These are phyloP conservation scores for Drosophila orena DNA, from an alignment of 1,140 invertebrate species.

Conservation along the genomic window DNA sequence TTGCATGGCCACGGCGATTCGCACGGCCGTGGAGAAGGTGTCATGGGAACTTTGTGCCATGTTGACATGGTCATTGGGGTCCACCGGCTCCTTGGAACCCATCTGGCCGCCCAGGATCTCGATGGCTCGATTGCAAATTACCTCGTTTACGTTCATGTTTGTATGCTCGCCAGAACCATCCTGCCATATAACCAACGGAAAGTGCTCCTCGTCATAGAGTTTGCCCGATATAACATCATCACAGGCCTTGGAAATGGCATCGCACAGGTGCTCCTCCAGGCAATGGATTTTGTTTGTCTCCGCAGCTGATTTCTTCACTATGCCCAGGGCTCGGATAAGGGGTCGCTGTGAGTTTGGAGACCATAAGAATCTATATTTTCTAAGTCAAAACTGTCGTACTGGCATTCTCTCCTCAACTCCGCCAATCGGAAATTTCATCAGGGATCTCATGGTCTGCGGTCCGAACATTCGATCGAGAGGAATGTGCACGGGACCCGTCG, in stretches of 20 bases:
- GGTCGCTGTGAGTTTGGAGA: slow-evolving; percentile 87
- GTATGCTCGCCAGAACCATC: slow-evolving; percentile 99
- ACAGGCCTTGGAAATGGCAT: slow-evolving; percentile 95
- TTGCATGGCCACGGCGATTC: slow-evolving; percentile 97
- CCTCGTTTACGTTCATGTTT: slow-evolving; percentile 99
- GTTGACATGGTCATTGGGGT: slow-evolving; percentile 99
- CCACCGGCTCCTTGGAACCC: slow-evolving; percentile 97
- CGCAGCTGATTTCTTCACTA: slow-evolving; percentile 98
- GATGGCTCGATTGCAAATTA: slow-evolving; percentile 96
- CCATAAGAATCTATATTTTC: background rate
- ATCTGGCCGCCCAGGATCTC: slow-evolving; percentile 96
- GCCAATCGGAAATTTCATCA: slow-evolving; percentile 98
- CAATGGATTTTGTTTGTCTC: slow-evolving; percentile 96
- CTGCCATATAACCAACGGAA: slow-evolving; percentile 99
- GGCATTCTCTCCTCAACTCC: slow-evolving; percentile 96
- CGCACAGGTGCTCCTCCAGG: slow-evolving; percentile 93
- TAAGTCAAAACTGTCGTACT: slow-evolving; percentile 85
- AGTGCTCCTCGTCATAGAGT: slow-evolving; percentile 95
- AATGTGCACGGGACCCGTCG: slow-evolving; percentile 96
- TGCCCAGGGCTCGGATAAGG: slow-evolving; percentile 97
- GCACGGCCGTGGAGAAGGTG: slow-evolving; percentile 99
- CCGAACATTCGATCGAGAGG: slow-evolving; percentile 97
- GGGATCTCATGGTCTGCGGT: slow-evolving; percentile 96
- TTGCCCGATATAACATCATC: slow-evolving; percentile 98
- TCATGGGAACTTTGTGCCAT: slow-evolving; percentile 99